Conservation (phyloP, 2,888 invertebrate genomes). For the Cheilosia grossa region DNA sequence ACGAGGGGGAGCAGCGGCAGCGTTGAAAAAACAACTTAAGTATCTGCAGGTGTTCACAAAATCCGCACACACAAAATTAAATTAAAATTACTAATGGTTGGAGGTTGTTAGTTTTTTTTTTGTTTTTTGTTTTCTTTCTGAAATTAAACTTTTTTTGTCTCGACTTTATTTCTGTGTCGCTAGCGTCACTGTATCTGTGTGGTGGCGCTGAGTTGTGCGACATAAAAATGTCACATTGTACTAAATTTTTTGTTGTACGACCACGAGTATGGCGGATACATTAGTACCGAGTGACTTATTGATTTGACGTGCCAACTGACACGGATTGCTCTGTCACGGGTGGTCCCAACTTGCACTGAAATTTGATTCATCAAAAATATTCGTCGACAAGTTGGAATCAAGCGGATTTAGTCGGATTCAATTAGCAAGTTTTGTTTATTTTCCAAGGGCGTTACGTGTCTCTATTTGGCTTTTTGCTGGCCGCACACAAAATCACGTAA, state of each 20-base stretch:
- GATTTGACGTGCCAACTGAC: slow-evolving; percentile 45
- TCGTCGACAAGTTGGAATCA: neutral
- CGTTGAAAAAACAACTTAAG: slow-evolving; percentile 81
- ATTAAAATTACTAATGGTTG: slow-evolving; percentile 74
- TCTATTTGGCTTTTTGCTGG: neutral
- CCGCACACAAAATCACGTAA: slow-evolving; percentile 13
- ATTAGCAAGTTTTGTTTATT: slow-evolving; percentile 35
- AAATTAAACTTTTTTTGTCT: slow-evolving; percentile 8
- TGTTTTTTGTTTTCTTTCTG: neutral
- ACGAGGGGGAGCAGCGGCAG: slow-evolving; percentile 52
- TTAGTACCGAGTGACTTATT: slow-evolving; percentile 46
- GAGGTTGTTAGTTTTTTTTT: slow-evolving; percentile 44
- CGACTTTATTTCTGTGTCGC: slow-evolving; percentile 62
- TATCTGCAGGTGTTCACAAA: slow-evolving; percentile 83
- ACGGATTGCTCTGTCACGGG: slow-evolving; percentile 12
- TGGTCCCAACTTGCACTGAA: neutral
- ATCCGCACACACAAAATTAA: slow-evolving; percentile 75
- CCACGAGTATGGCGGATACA: slow-evolving; percentile 18
- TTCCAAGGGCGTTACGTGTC: slow-evolving; percentile 48
- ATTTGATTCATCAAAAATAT: slow-evolving; percentile 11
- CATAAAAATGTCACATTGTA: slow-evolving; percentile 68
- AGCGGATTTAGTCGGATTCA: slow-evolving; percentile 9
- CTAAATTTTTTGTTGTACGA: slow-evolving; percentile 21
- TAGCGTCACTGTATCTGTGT: slow-evolving; percentile 47
- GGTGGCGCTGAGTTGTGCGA: slow-evolving; percentile 62